phyloP scores from a whole-genome alignment of 2,113 vertebrate species.

The Calypte anna region DNA sequence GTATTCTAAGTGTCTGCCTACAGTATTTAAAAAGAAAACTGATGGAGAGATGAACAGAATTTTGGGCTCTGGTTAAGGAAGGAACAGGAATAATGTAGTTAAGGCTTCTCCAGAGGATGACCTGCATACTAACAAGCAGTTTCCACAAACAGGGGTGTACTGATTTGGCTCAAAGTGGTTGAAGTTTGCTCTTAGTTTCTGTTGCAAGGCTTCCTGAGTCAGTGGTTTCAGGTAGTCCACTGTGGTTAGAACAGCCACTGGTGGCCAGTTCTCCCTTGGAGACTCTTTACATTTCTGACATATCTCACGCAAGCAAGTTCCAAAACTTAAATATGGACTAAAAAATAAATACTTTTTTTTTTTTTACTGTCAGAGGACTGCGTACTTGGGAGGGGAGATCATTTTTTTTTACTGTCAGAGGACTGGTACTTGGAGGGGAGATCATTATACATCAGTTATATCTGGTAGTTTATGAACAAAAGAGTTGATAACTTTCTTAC shows the following conservation, averaged over 20 bases:
- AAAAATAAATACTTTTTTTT: background rate
- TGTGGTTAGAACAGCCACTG: background rate
- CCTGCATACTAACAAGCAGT: background rate
- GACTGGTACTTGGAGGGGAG: background rate
- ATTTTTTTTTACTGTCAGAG: background rate
- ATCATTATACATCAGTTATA: background rate
- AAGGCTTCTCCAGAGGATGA: background rate
- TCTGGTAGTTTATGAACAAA: background rate
- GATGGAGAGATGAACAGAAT: background rate
- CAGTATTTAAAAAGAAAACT: background rate
- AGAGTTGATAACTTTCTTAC: slow-evolving; percentile 71
- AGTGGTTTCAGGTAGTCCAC: background rate
- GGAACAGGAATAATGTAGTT: background rate
- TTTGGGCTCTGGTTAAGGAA: background rate
- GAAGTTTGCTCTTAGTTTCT: background rate
- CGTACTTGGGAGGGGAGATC: background rate
- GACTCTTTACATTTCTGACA: background rate
- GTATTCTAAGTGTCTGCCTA: background rate
- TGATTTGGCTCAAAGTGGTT: background rate
- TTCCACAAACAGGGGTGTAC: background rate
- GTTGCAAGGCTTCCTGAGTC: background rate
- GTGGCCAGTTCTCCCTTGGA: background rate
- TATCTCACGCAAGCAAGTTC: background rate
- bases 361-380: background rate
- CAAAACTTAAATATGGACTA: background rate